Evolutionary conservation across 2,888 invertebrate genomes (phyloP), one percentile per base, ranked within the genome.

Genomic region (Argyra leucocephala): DNA sequence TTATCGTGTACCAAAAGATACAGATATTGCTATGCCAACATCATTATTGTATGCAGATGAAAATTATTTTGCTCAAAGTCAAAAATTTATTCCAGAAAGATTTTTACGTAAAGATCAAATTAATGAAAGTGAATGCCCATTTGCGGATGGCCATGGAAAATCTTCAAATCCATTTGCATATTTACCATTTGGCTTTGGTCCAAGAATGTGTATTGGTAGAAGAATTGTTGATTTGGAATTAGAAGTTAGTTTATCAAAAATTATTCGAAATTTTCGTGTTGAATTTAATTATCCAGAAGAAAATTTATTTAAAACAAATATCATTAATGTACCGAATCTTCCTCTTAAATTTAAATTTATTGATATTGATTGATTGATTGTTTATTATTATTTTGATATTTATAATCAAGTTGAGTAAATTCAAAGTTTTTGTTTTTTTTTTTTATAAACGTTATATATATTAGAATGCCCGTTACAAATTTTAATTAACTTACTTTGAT

Each of bases 21-120:
- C 88, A 0, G 87, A 89, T 75, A 83, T 90, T 0, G 82, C 90
- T 66, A 86, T 90, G 72, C 88, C 87, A 68, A 87, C 88, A 72
- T 85, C 85, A 71, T 82, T 84, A 6, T 84, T 88, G 72, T 84
- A 86, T 61, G 78, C 83, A 70, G 81, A 82, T 73, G 85, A 85
- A n/a, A 79, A 84, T 66, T 83, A 88, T 72, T 90, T 86, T 70
- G 82, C 84, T 0, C 79, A 82, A 5, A 80, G 88, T 0, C 73
- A 80, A 0, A 81, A 84, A 67, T 91, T 84, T 73, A 75, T 85
- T 26, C 91, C 91, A 0, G 89, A 90, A 74, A 80, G 93, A 26
- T 93, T 91, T 92, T 69, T 83, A 48, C 81, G 82, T 36, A 66
- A 65, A 10, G n/a, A 26, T 24, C 10, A 22, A 26, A 21, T 12